Percentiles rank a stretch among this genome's conserved stretches.
Evolutionary conservation across 2,888 invertebrate species (phyloP).

Genomic region (Ptychoptera contaminata): DNA sequence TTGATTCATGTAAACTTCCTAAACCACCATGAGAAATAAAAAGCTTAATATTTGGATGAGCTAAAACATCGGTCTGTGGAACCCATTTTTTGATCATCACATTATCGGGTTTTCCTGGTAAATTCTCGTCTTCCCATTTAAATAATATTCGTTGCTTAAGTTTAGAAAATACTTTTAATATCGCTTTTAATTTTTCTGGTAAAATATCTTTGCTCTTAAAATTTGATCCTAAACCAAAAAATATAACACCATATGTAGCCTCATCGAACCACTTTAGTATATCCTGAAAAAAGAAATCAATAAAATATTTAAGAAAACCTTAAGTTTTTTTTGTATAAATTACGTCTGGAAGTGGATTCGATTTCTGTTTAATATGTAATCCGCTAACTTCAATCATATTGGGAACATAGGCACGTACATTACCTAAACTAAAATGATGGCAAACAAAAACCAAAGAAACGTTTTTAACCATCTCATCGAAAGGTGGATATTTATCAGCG

Average conservation of each 20-base stretch:
- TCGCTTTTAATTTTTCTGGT: slow-evolving; percentile 1
- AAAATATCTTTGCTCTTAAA: slow-evolving; percentile 20
- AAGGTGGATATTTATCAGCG: slow-evolving; percentile 1
- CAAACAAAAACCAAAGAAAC: slow-evolving; percentile 1
- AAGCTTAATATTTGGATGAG: slow-evolving; percentile 31
- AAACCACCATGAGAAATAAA: slow-evolving; percentile 35
- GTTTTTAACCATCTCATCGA: neutral
- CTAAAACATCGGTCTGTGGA: slow-evolving; percentile 32
- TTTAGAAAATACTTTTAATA: slow-evolving; percentile 7
- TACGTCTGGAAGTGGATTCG: neutral
- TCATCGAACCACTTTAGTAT: slow-evolving; percentile 27
- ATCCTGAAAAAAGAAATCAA: slow-evolving; percentile 13
- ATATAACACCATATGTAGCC: slow-evolving; percentile 30
- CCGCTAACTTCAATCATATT: slow-evolving; percentile 1
- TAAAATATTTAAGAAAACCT: no score
- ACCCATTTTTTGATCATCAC: slow-evolving; percentile 31
- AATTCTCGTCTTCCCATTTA: slow-evolving; percentile 13
- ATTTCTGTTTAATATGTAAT: slow-evolving; percentile 4
- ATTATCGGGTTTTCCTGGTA: slow-evolving; percentile 23
- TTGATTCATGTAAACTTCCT: slow-evolving; percentile 32
- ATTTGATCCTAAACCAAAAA: slow-evolving; percentile 34
- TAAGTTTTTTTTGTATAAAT: neutral
- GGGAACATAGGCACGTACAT: neutral
- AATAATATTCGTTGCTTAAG: slow-evolving; percentile 9
- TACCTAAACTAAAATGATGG: slow-evolving; percentile 1